Conservation (phyloP, 2,113 vertebrate genomes). For the Chascanopsetta lugubris region DNA sequence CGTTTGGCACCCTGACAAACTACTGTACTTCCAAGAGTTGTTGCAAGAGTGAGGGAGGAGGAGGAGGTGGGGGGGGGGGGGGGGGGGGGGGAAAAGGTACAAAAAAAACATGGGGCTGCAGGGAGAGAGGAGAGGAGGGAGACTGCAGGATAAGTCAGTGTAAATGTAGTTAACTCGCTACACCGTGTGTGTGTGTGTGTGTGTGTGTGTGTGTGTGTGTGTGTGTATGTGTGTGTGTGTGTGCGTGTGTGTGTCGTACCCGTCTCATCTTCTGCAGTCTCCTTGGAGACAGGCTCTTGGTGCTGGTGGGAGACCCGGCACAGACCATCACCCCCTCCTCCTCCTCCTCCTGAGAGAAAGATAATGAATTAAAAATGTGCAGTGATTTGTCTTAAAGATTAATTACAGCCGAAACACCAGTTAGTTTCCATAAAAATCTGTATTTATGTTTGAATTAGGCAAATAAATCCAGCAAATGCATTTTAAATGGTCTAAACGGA, state of each 20-base stretch:
- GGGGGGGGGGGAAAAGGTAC: background rate
- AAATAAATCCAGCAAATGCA: too few relatives aligned
- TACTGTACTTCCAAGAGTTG: conserved; percentile 50
- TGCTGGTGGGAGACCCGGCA: conserved; percentile 83
- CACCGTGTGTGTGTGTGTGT: background rate
- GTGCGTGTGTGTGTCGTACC: conserved; percentile 60
- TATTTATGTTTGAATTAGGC: background rate
- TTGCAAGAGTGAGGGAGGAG: conserved; percentile 24
- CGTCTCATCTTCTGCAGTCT: conserved; percentile 81
- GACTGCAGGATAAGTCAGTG: conserved; percentile 46
- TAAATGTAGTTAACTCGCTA: conserved; percentile 51
- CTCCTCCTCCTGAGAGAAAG: conserved; percentile 72
- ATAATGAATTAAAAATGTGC: conserved; percentile 18
- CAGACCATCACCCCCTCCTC: conserved; percentile 73
- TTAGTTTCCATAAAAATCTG: background rate
- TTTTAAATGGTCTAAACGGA: background rate
- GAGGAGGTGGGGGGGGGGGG: background rate
- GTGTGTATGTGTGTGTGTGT: conserved; percentile 32
- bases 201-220: conserved; percentile 26
- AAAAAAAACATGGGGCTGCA: conserved; percentile 16
- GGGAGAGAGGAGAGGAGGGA: background rate
- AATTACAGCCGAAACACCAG: background rate
- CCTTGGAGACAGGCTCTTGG: conserved; percentile 84
- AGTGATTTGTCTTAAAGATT: conserved; percentile 8
- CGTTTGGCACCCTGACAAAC: conserved; percentile 71